Percentiles rank a stretch among this genome's conserved stretches.
phyloP scores from a whole-genome alignment of 92 coral and sea anemone species.

The Porites evermanni region DNA sequence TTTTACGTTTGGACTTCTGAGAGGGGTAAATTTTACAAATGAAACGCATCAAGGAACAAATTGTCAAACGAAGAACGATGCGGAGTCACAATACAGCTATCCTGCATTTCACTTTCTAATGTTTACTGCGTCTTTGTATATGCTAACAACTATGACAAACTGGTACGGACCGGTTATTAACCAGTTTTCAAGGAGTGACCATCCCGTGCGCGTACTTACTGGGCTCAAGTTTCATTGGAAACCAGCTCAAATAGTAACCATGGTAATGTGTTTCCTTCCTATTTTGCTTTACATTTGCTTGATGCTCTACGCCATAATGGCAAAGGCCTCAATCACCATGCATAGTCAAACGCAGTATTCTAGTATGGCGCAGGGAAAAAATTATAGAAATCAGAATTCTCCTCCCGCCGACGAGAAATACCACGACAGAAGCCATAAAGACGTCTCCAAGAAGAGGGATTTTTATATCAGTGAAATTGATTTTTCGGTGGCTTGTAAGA shows the following conservation, averaged over 20 bases:
- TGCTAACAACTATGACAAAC: slow-evolving; percentile 52
- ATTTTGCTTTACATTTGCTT: slow-evolving; percentile 46
- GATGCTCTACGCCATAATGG: slow-evolving; percentile 42
- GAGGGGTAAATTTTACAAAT: background rate
- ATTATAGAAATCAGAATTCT: background rate
- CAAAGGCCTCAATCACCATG: background rate
- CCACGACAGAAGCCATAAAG: background rate
- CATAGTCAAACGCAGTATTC: background rate
- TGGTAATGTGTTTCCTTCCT: slow-evolving; percentile 38
- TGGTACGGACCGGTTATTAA: slow-evolving; percentile 56
- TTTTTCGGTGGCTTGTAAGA: background rate
- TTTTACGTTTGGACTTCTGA: slow-evolving; percentile 18
- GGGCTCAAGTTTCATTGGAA: slow-evolving; percentile 51
- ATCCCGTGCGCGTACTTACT: background rate
- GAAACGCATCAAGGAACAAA: background rate
- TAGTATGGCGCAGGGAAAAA: background rate
- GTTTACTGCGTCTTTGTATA: slow-evolving; percentile 49
- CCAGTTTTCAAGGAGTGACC: background rate
- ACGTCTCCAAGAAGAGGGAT: background rate
- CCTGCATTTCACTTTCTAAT: slow-evolving; percentile 49
- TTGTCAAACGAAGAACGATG: background rate
- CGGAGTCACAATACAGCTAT: slow-evolving; percentile 18
- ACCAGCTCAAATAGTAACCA: slow-evolving; percentile 45
- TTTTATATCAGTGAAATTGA: background rate
- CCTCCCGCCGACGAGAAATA: background rate